Evolutionary conservation across 2,113 vertebrate genomes (phyloP).

Genomic region (Cheirogaleus medius): DNA sequence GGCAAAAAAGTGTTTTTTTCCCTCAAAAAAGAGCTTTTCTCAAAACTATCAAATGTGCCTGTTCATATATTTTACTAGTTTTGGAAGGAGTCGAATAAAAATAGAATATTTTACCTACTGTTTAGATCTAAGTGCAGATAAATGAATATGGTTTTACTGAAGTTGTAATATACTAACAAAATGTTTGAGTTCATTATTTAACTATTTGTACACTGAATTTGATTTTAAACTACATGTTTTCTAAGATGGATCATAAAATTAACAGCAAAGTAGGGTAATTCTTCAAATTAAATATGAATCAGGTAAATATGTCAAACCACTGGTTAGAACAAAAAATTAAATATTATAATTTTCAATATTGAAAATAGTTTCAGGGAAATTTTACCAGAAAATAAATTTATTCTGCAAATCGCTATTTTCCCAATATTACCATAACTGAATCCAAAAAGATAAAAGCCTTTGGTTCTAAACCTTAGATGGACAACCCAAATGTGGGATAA

Average conservation of each 20-base stretch:
- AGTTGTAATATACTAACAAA: not conserved
- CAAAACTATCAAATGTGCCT: not conserved
- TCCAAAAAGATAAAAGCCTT: not conserved
- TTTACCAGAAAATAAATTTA: not conserved
- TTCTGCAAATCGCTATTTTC: not conserved
- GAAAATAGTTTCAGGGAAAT: not conserved
- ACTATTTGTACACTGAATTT: not conserved
- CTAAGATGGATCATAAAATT: not conserved
- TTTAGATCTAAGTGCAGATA: not conserved
- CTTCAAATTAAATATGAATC: not conserved
- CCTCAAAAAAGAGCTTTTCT: not conserved
- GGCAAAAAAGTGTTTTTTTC: not conserved
- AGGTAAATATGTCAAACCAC: not conserved
- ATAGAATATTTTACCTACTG: not conserved
- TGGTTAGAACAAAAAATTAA: not conserved
- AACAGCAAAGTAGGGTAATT: not conserved
- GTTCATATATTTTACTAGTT: not conserved
- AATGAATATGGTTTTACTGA: not conserved
- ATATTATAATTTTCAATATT: not conserved
- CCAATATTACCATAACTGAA: not conserved
- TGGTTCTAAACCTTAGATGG: not conserved
- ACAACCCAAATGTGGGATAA: not conserved
- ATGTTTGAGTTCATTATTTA: not conserved
- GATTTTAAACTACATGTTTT: not conserved
- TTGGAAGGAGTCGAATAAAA: not conserved